Base-by-base conservation (phyloP, 2,113 vertebrate genomes). In the Nettapus auritus region DNA sequence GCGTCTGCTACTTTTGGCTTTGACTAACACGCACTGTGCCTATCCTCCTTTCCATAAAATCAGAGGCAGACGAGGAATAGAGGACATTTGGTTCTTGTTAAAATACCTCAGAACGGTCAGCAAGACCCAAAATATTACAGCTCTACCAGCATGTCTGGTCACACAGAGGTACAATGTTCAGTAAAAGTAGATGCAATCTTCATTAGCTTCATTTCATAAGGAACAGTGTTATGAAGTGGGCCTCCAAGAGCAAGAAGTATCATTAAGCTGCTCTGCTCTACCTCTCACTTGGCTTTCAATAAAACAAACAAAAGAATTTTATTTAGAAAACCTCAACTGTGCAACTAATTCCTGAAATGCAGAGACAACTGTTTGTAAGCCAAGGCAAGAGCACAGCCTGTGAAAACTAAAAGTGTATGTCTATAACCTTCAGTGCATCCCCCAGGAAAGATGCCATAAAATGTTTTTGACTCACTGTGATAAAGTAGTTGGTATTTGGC, bases 1-100 rank as follows among this genome's bases (percentile, higher is more conserved):
- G 25, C 40, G 34, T 4, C 62, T 53, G 34, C 63, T 66, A 11
- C 74, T 89, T 44, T 2, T 16, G 40, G 38, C 64, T 70, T 31
- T 3, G 11, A 3, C 18, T 3, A 3, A 15, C 33, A 6, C 7
- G 19, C 21, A 2, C 66, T 26, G 53, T 1, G 4, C 52, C 34
- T 19, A 14, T 8, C 20, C 26, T 25, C 11, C 73, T 8, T 36
- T 23, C 62, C 29, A 20, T 17, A 11, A 62, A 50, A 38, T 34
- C 50, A 40, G 40, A 86, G 25, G 13, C 57, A 53, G 12, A 20
- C 2, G 13, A 52, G 71, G 40, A 63, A 59, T 12, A 60, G 15
- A 62, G 44, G 8, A 23, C 2, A 2, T 36, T 38, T 75, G 67
- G 38, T 23, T 80, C 34, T 63, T 52, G 33, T 56, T 64, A 23